A percentile compares a stretch with the other conserved stretches of the same genome.
phyloP scores from a whole-genome alignment of 1,140 invertebrate genomes.

The Bombus balteatus region DNA sequence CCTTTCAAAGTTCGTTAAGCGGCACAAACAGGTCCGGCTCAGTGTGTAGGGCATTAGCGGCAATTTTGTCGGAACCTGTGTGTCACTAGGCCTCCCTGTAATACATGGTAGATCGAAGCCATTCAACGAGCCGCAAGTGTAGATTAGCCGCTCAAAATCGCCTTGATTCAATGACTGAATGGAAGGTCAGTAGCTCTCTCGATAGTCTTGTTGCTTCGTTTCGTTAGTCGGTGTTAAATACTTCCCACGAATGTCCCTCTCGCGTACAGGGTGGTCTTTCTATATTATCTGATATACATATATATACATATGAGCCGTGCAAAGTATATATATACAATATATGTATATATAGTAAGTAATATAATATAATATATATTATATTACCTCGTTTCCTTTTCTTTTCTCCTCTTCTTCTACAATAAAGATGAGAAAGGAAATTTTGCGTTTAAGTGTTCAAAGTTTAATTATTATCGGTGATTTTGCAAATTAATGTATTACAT shows the following conservation, averaged over 20 bases:
- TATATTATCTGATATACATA: not conserved
- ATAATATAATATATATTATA: too few relatives aligned
- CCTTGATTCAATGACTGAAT: conserved; percentile 10
- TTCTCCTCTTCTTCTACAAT: not conserved
- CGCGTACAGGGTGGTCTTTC: not conserved
- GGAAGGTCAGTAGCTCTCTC: not conserved
- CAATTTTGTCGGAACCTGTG: conserved; percentile 45
- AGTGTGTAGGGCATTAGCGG: conserved; percentile 8
- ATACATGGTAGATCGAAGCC: not conserved
- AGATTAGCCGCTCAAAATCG: conserved; percentile 12
- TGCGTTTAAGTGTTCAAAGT: not conserved
- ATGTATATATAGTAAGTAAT: too few relatives aligned
- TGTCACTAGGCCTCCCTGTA: not conserved
- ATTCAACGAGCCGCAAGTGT: conserved; percentile 10
- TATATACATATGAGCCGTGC: not conserved
- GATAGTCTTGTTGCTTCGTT: conserved; percentile 2
- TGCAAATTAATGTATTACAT: too few relatives aligned
- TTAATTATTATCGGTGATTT: too few relatives aligned
- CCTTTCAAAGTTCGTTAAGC: conserved; percentile 71
- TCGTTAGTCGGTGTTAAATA: not conserved
- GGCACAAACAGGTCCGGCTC: conserved; percentile 26
- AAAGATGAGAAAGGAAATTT: not conserved
- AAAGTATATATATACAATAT: too few relatives aligned
- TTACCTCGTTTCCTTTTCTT: not conserved
- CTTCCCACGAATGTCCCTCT: not conserved